Evolutionary conservation across 2,888 invertebrate genomes (phyloP).

Genomic region (Helicoverpa assulta): DNA sequence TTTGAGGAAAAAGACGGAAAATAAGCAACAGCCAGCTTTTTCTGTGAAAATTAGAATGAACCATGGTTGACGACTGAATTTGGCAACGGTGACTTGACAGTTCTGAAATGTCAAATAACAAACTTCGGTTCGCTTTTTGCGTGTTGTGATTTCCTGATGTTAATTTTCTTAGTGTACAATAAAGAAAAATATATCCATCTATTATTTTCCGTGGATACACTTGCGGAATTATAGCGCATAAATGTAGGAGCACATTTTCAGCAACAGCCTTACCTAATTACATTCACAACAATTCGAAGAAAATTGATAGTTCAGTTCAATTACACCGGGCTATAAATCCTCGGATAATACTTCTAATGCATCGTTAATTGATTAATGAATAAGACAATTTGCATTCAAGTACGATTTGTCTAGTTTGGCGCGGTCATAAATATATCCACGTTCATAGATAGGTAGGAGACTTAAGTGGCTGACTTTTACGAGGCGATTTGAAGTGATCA

Average conservation of each 20-base stretch:
- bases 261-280: too few relatives aligned
- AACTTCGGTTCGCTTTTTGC: too few relatives aligned
- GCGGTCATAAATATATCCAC: conserved; percentile 23
- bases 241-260: too few relatives aligned
- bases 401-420: conserved; percentile 18
- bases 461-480: not conserved
- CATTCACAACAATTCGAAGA: too few relatives aligned
- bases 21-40: conserved; percentile 25
- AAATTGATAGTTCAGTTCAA: too few relatives aligned
- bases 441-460: not conserved
- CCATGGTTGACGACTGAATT: not conserved
- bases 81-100: too few relatives aligned
- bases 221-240: too few relatives aligned
- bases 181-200: too few relatives aligned
- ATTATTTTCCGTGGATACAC: too few relatives aligned
- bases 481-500: conserved; percentile 6
- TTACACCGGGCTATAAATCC: not conserved
- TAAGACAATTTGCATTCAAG: conserved; percentile 19
- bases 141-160: too few relatives aligned
- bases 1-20: conserved; percentile 27
- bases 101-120: too few relatives aligned
- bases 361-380: not conserved
- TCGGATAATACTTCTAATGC: not conserved
- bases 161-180: too few relatives aligned
- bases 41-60: conserved; percentile 1